Base-by-base conservation (phyloP, 2,797 vertebrate genomes). In the Dipus sagitta region DNA sequence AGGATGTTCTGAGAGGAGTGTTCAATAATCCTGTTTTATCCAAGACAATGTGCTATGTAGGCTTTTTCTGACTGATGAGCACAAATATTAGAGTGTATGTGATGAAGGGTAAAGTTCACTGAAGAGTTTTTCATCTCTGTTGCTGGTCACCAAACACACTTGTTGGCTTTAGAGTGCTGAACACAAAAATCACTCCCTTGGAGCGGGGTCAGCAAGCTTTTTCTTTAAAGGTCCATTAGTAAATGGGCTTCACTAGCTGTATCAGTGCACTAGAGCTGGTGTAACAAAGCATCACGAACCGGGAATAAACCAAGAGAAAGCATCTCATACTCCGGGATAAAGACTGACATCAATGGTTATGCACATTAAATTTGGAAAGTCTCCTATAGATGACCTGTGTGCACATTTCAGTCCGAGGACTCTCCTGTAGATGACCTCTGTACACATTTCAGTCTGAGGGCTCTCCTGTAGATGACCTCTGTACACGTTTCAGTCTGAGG, bases 201-300 rank as follows among this genome's bases (percentile, higher is more conserved):
- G 64, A 93, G 38, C 38, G 88, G 62, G 26, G 6, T 83, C 42
- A 42, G 71, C 42, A 78, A 87, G 38, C 10, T 70, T 90, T 68
- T 28, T 30, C 42, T 62, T 23, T 47, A 28, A 78, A 81, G 18
- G 17, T 67, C 15, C 52, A 2, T 34, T 24, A 77, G 81, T 54
- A 91, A 93, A 80, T 71, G 54, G 68, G n/a, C 42, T 88, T 90
- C 78, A 42, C 74, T 65, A 12, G 13, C 10, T 88, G 6, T 58
- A 2, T 34, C 71, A 2, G 1, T 88, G 72, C 30, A 13, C 54
- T 67, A 28, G 91, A 62, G 42, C 71, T 92, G 34, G 30, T 74
- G 0, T 81, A 70, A 85, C 24, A 47, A 78, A 83, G 74, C 42
- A 34, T 24, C 32, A 12, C 4, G 75, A 34, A 67, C 24, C 28